Evolutionary conservation across 2,797 vertebrate genomes (phyloP), one percentile per base, ranked within the genome.

Genomic region (Anolis apletophallus): DNA sequence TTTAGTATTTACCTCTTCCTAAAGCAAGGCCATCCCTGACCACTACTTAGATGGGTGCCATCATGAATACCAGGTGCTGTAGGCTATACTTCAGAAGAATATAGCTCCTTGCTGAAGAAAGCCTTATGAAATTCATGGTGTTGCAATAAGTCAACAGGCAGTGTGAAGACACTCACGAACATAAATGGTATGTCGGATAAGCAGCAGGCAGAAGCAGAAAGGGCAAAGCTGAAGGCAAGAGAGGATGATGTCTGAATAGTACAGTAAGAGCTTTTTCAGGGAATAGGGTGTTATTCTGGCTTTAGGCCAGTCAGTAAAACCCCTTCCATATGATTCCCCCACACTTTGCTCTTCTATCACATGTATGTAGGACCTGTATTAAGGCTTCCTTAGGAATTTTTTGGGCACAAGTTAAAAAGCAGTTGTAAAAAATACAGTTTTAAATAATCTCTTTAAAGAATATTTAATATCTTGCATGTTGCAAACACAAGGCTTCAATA

Each of bases 381-480:
- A 69, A 78, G 21, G 13, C 0, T 34, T 34, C 21, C 9, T 80
- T 11, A 52, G n/a, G 16, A 12, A 26, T 34, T 46, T 5, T 61
- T 19, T 80, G 29, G n/a, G 78, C 23, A 80, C 17, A 16, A 72
- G 59, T 73, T 29, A 32, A 80, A 78, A 10, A 23, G 26, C 73
- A 36, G 21, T 46, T 32, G 17, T 52, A 36, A 52, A 52, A 32
- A 78, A 23, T 73, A 46, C 21, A 5, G 10, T 14, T 55, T 57
- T 57, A n/a, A 19, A 57, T 17, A 55, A n/a, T 50, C 12, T 50
- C 32, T 54, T 80, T 57, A 85, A 85, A 54, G 67, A 79, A 85
- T 85, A 85, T 72, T 85, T 64, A 80, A 80, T 61, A 80, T 17
- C 54, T 57, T 61, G n/a, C 55, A 36, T 64, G 57, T 50, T 64